phyloP scores from a whole-genome alignment of 2,797 vertebrate genomes.

The Nannoperca australis region DNA sequence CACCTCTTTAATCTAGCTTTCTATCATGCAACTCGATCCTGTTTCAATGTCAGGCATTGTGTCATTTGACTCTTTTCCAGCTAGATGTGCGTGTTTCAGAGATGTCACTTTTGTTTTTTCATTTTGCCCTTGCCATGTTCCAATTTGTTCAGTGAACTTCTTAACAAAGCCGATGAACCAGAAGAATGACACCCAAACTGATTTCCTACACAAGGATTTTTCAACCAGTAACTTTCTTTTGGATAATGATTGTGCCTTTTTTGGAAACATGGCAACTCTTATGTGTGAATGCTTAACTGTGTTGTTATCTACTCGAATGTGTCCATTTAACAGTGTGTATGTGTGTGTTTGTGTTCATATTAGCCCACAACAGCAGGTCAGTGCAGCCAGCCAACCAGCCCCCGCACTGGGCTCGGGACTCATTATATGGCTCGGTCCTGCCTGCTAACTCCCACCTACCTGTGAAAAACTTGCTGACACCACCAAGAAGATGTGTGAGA shows the following conservation, averaged over 20 bases:
- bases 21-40: slow-evolving; percentile 4
- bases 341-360: slow-evolving; percentile 47
- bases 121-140: background rate
- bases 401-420: slow-evolving; percentile 60
- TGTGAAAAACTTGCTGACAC: slow-evolving; percentile 70
- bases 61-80: slow-evolving; percentile 6
- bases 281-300: slow-evolving; percentile 28
- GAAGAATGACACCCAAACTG: background rate
- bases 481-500: slow-evolving; percentile 56
- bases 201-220: slow-evolving; percentile 1
- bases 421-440: slow-evolving; percentile 65
- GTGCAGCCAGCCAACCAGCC: slow-evolving; percentile 59
- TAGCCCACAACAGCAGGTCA: slow-evolving; percentile 59
- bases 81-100: slow-evolving; percentile 8
- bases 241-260: background rate
- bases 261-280: slow-evolving; percentile 14
- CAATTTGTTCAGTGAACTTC: background rate
- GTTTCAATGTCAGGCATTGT: background rate
- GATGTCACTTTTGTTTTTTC: background rate
- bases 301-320: slow-evolving; percentile 30
- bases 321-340: slow-evolving; percentile 18
- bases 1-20: slow-evolving; percentile 34
- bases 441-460: slow-evolving; percentile 69
- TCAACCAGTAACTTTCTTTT: slow-evolving; percentile 6
- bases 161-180: background rate